These are phyloP conservation scores for Cheirogaleus medius DNA, from an alignment of 2,113 vertebrate species.

Conservation along the genomic window DNA sequence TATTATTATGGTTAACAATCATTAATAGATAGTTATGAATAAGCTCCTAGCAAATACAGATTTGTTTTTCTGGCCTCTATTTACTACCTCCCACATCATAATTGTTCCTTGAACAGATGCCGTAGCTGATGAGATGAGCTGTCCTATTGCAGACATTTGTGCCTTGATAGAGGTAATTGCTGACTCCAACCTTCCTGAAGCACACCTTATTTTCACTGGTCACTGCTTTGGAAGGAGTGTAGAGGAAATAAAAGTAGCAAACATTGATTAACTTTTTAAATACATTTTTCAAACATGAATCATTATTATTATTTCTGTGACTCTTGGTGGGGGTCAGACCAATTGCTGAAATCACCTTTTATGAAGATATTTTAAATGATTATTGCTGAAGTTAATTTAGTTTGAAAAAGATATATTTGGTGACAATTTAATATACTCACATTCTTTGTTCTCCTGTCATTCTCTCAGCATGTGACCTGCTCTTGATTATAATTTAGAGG, in stretches of 20 bases:
- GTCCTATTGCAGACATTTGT: background rate
- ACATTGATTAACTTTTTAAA: background rate
- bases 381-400: conserved; percentile 64
- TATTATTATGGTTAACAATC: background rate
- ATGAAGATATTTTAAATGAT: conserved; percentile 55
- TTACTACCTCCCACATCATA: background rate
- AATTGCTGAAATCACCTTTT: background rate
- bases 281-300: background rate
- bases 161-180: background rate
- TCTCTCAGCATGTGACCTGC: conserved; percentile 20
- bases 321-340: background rate
- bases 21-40: background rate
- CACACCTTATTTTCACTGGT: background rate
- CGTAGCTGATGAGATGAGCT: background rate
- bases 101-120: background rate
- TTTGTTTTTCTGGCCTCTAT: background rate
- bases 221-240: background rate
- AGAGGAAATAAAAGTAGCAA: background rate
- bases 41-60: background rate
- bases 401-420: conserved; percentile 39
- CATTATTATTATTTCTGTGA: background rate
- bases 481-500: conserved; percentile 57
- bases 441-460: conserved; percentile 57
- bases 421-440: conserved; percentile 36
- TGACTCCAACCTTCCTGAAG: background rate